Percentiles rank a stretch among this genome's conserved stretches.
These are phyloP conservation scores for Asteroscopus sphinx DNA, from an alignment of 2,888 invertebrate species.

Conservation along the genomic window DNA sequence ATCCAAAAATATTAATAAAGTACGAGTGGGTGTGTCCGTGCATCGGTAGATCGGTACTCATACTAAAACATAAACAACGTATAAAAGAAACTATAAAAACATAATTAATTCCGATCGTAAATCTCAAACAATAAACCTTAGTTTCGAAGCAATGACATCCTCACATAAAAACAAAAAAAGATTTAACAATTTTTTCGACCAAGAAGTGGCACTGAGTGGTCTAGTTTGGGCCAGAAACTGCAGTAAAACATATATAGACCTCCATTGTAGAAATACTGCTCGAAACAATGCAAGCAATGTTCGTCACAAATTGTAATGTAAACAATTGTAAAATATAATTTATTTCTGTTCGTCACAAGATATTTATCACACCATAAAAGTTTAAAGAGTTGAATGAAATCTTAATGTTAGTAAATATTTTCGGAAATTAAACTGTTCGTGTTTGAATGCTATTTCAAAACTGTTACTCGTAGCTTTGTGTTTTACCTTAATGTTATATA, in stretches of 20 bases:
- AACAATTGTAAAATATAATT: constrained; percentile 84
- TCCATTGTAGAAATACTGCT: constrained; percentile 34
- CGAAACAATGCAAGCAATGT: constrained; percentile 65
- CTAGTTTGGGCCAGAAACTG: constrained; percentile 59
- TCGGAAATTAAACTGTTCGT: constrained; percentile 28
- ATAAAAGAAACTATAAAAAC: constrained; percentile 21
- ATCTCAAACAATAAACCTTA: constrained; percentile 18
- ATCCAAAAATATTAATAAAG: background rate
- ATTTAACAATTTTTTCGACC: constrained; percentile 23
- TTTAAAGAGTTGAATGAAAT: constrained; percentile 69
- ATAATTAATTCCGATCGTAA: constrained; percentile 35
- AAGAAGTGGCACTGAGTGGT: constrained; percentile 71
- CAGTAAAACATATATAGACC: constrained; percentile 43
- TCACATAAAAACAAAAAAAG: constrained; percentile 23
- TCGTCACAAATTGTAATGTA: constrained; percentile 67
- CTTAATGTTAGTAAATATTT: constrained; percentile 59
- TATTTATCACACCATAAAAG: constrained; percentile 53
- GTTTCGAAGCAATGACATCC: constrained; percentile 21
- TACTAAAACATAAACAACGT: constrained; percentile 8
- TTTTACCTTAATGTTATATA: background rate
- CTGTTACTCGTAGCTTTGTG: constrained; percentile 6
- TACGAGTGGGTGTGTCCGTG: background rate
- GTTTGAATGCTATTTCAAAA: constrained; percentile 23
- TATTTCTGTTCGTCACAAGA: constrained; percentile 53
- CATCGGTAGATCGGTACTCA: background rate